Evolutionary conservation across 2,888 invertebrate genomes (phyloP).

Genomic region (Labia minor): DNA sequence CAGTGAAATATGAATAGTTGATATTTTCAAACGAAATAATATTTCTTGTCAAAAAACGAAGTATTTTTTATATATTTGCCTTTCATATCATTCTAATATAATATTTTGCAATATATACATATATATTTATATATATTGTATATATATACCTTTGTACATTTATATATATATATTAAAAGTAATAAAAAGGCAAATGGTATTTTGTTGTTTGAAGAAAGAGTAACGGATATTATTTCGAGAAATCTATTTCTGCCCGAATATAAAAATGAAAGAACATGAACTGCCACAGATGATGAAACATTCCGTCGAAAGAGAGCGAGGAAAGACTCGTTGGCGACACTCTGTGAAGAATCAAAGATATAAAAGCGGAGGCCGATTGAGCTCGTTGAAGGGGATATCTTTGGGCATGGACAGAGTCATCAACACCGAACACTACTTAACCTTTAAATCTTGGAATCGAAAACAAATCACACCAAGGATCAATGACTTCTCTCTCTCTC

Average conservation of each 20-base stretch:
- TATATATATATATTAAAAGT: not conserved
- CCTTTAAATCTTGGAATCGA: too few relatives aligned
- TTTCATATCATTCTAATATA: too few relatives aligned
- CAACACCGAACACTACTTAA: not conserved
- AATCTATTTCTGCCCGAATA: not conserved
- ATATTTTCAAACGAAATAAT: too few relatives aligned
- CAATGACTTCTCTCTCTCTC: too few relatives aligned
- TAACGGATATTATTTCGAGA: constrained; percentile 3
- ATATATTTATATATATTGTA: too few relatives aligned
- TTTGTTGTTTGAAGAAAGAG: not conserved
- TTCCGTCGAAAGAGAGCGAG: not conserved
- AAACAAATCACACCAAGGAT: too few relatives aligned
- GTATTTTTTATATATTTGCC: too few relatives aligned
- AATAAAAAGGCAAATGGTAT: not conserved
- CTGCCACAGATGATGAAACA: not conserved
- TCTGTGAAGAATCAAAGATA: not conserved
- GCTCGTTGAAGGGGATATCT: not conserved
- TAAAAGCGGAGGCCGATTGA: not conserved
- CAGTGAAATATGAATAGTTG: too few relatives aligned
- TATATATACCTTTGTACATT: too few relatives aligned
- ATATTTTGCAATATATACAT: too few relatives aligned
- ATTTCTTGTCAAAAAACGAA: too few relatives aligned
- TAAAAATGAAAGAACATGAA: not conserved
- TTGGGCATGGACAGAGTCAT: not conserved
- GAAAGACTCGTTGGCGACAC: too few relatives aligned